Conservation (phyloP, 2,888 invertebrate species). For the Chesias legatella region DNA sequence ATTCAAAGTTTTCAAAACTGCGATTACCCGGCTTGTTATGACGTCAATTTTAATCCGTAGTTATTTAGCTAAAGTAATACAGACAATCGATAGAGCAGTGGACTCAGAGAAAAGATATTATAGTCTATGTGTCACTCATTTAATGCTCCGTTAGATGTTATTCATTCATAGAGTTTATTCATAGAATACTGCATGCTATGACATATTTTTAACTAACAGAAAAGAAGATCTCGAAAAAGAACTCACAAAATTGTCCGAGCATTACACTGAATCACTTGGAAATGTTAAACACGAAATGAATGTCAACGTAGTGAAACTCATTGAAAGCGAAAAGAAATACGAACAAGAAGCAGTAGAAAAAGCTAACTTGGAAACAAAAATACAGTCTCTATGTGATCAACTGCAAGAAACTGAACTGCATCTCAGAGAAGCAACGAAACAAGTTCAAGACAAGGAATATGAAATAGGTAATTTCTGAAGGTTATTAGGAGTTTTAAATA, state of each 20-base stretch:
- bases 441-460: conserved; percentile 38
- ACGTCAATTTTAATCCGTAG: too few relatives aligned
- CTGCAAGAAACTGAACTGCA: conserved; percentile 47
- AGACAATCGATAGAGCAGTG: too few relatives aligned
- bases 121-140: too few relatives aligned
- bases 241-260: conserved; percentile 47
- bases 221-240: conserved; percentile 63
- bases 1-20: background rate
- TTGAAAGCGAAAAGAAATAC: conserved; percentile 56
- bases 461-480: conserved; percentile 35
- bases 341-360: conserved; percentile 47
- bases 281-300: conserved; percentile 51
- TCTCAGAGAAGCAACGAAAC: conserved; percentile 36
- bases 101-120: too few relatives aligned
- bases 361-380: conserved; percentile 40
- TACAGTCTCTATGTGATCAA: conserved; percentile 43
- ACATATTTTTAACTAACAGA: conserved; percentile 36
- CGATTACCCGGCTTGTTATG: too few relatives aligned
- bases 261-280: conserved; percentile 54
- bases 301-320: conserved; percentile 42
- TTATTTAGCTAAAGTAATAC: too few relatives aligned
- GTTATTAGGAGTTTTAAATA: too few relatives aligned
- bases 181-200: too few relatives aligned
- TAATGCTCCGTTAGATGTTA: too few relatives aligned
- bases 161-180: too few relatives aligned